phyloP scores from a whole-genome alignment of 2,797 vertebrate genomes.

The Sebastes goodei region DNA sequence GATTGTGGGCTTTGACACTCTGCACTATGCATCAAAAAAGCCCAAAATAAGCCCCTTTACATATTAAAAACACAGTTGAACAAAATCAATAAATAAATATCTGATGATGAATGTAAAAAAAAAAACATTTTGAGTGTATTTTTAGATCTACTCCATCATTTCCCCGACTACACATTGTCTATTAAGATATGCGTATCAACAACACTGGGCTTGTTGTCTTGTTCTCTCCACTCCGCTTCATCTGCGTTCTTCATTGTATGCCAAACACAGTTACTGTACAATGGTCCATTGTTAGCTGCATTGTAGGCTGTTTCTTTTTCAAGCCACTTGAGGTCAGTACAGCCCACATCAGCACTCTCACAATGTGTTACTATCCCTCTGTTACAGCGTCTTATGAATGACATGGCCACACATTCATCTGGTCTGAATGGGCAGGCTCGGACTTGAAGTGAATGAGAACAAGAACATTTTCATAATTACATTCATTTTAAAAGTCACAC shows the following conservation, averaged over 20 bases:
- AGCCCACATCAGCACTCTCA: conserved; percentile 35
- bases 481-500: background rate
- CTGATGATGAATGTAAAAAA: background rate
- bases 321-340: conserved; percentile 71
- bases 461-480: background rate
- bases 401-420: background rate
- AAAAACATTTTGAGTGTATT: background rate
- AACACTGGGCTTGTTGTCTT: conserved; percentile 68
- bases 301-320: conserved; percentile 20
- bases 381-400: conserved; percentile 25
- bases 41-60: background rate
- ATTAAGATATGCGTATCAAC: conserved; percentile 40
- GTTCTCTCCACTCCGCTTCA: conserved; percentile 57
- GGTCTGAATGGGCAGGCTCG: conserved; percentile 13
- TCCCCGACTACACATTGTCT: conserved; percentile 42
- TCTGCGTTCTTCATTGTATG: conserved; percentile 62
- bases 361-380: background rate
- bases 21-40: background rate
- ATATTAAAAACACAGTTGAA: background rate
- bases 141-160: conserved; percentile 33
- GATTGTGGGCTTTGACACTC: background rate
- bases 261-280: conserved; percentile 38
- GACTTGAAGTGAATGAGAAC: background rate
- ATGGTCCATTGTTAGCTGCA: conserved; percentile 61
- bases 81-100: background rate